A percentile compares a stretch with the other conserved stretches of the same genome.
Evolutionary conservation across 2,888 invertebrate genomes (phyloP).

Genomic region (Tipula helvola): DNA sequence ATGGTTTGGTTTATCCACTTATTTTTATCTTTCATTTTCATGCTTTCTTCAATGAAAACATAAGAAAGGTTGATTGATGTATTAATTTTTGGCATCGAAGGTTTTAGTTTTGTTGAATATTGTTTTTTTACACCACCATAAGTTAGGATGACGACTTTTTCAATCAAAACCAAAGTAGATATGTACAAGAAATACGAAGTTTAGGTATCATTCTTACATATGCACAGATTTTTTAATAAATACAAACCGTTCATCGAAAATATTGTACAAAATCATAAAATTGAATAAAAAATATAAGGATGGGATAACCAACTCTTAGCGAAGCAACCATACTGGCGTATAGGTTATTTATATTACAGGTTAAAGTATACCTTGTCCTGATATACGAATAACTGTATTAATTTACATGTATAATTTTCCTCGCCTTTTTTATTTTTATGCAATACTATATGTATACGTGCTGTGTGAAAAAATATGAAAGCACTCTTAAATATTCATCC

Average conservation of each 20-base stretch:
- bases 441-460: neutral
- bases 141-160: neutral
- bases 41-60: neutral
- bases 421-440: neutral
- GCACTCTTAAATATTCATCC: neutral
- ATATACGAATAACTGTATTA: neutral
- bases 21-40: neutral
- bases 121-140: neutral
- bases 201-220: neutral
- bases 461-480: neutral
- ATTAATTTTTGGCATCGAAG: neutral
- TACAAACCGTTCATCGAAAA: neutral
- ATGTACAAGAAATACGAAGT: neutral
- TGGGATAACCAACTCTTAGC: neutral
- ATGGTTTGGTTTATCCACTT: neutral
- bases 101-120: neutral
- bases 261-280: neutral
- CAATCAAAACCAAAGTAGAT: neutral
- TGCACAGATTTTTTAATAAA: neutral
- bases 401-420: neutral
- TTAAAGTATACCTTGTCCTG: neutral
- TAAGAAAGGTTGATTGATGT: neutral
- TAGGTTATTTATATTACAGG: neutral
- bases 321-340: neutral
- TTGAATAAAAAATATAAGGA: neutral